These are phyloP conservation scores for Irena cyanogastra DNA, from an alignment of 2,113 vertebrate species.

Conservation along the genomic window DNA sequence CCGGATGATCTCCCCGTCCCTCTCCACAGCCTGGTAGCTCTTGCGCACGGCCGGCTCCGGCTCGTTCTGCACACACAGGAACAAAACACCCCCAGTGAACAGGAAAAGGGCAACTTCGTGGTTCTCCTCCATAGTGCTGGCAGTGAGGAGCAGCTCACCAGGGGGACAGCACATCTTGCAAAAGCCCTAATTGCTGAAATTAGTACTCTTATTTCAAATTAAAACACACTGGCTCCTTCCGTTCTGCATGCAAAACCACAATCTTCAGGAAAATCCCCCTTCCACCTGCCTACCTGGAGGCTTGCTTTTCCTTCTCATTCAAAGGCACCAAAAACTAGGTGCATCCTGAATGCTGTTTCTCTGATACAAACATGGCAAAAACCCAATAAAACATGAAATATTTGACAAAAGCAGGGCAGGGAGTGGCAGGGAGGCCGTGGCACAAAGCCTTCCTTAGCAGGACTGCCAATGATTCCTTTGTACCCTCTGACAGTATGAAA, in stretches of 20 bases:
- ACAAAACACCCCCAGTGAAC: background rate
- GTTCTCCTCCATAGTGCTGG: rapidly evolving
- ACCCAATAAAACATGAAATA: background rate
- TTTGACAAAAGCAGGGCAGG: background rate
- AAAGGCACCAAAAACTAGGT: rapidly evolving
- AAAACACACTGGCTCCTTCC: background rate
- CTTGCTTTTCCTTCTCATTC: background rate
- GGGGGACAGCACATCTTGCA: background rate
- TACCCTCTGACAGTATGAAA: background rate
- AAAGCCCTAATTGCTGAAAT: background rate
- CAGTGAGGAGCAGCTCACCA: background rate
- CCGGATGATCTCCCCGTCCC: constrained; percentile 88
- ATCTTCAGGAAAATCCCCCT: background rate
- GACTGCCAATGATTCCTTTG: background rate
- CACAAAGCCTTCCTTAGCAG: background rate
- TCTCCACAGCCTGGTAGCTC: constrained; percentile 91
- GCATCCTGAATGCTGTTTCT: background rate
- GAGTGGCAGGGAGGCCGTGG: background rate
- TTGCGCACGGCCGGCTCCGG: constrained; percentile 84
- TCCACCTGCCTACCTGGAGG: background rate
- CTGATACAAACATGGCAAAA: background rate
- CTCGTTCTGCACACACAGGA: constrained; percentile 78
- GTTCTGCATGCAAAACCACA: background rate
- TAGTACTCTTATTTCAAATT: background rate
- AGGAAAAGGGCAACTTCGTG: rapidly evolving